Evolutionary conservation across 2,797 vertebrate species (phyloP).

Genomic region (Antrozous pallidus): DNA sequence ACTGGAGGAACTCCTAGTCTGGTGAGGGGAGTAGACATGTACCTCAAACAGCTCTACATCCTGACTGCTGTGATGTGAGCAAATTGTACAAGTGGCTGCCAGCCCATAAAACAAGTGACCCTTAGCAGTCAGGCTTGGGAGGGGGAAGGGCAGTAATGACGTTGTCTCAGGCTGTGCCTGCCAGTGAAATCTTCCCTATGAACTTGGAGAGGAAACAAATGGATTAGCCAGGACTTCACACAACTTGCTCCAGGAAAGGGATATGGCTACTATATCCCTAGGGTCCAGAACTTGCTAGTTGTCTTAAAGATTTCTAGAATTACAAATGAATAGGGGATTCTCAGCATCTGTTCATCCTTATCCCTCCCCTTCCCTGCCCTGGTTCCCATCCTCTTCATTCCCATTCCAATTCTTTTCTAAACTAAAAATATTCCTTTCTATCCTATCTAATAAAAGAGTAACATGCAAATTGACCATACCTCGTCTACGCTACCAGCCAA

Average conservation of each 20-base stretch:
- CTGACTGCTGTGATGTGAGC: neutral
- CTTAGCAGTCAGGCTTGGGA: neutral
- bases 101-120: neutral
- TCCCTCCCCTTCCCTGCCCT: neutral
- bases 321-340: neutral
- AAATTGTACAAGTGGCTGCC: neutral
- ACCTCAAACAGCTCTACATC: neutral
- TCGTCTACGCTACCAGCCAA: too few species aligned
- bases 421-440: neutral
- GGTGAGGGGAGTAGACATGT: neutral
- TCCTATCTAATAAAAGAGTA: too few species aligned
- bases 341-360: neutral
- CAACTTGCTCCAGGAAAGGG: neutral
- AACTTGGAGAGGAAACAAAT: neutral
- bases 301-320: neutral
- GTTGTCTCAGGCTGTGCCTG: too few species aligned
- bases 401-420: slow-evolving; percentile 1
- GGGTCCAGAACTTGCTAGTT: neutral
- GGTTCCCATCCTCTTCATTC: neutral
- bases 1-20: neutral
- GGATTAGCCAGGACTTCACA: neutral
- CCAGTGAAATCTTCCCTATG: neutral
- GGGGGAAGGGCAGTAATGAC: neutral
- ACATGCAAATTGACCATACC: too few species aligned
- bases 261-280: neutral